Evolutionary conservation across 2,113 vertebrate genomes (phyloP).

Genomic region (Paralichthys olivaceus): DNA sequence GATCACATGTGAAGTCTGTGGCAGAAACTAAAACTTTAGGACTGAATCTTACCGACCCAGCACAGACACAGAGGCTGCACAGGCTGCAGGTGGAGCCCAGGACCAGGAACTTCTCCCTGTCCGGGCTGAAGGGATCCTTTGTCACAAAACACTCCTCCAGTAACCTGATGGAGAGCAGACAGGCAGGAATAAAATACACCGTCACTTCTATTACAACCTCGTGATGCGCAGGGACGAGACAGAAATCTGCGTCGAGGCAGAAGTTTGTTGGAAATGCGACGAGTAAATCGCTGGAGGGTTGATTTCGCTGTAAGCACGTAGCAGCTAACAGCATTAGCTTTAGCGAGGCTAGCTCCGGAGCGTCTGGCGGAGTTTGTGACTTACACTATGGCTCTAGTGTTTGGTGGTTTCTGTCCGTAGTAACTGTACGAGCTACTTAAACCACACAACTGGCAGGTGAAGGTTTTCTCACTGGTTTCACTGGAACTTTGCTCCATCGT

Average conservation of each 20-base stretch:
- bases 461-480: slow-evolving; percentile 68
- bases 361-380: slow-evolving; percentile 54
- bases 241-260: background rate
- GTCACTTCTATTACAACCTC: fast-evolving
- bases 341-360: slow-evolving; percentile 30
- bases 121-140: slow-evolving; percentile 88
- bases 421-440: slow-evolving; percentile 84
- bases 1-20: background rate
- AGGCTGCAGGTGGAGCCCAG: slow-evolving; percentile 86
- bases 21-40: background rate
- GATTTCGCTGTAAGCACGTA: background rate
- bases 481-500: slow-evolving; percentile 76
- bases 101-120: slow-evolving; percentile 87
- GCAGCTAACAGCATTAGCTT: slow-evolving; percentile 33
- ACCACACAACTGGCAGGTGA: slow-evolving; percentile 86
- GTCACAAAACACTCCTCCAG: slow-evolving; percentile 89
- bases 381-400: slow-evolving; percentile 86
- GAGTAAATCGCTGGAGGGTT: background rate
- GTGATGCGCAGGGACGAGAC: background rate
- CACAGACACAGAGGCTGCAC: slow-evolving; percentile 85
- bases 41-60: slow-evolving; percentile 80
- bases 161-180: slow-evolving; percentile 73
- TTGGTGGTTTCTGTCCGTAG: slow-evolving; percentile 87
- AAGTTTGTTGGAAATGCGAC: background rate
- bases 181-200: background rate